A percentile compares a stretch with the other conserved stretches of the same genome.
These are phyloP conservation scores for Pagetopsis macropterus DNA, from an alignment of 2,797 vertebrate genomes.

Conservation along the genomic window DNA sequence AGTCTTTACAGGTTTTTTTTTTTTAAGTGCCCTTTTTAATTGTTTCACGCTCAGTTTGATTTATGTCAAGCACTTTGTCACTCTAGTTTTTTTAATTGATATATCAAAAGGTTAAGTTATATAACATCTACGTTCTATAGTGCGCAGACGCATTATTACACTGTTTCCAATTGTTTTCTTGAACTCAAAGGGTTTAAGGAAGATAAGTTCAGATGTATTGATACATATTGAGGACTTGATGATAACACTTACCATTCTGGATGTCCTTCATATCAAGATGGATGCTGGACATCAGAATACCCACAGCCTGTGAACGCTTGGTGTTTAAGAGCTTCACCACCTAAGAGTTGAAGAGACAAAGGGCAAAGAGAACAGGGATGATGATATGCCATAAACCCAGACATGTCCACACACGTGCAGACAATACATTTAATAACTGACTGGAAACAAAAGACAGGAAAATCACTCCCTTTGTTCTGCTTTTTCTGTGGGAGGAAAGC, in stretches of 20 bases:
- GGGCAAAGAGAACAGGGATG: conserved; percentile 16
- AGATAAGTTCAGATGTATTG: not conserved
- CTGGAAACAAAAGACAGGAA: conserved; percentile 28
- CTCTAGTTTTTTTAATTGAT: too few relatives aligned
- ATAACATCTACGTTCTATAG: not conserved
- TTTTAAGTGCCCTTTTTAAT: too few relatives aligned
- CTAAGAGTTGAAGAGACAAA: conserved; percentile 70
- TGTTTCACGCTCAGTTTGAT: too few relatives aligned
- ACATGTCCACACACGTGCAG: not conserved
- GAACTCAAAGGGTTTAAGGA: not conserved
- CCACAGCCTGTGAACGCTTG: conserved; percentile 98
- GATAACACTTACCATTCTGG: conserved; percentile 88
- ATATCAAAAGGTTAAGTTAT: too few relatives aligned
- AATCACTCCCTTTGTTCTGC: conserved; percentile 24
- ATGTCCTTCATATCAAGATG: conserved; percentile 99
- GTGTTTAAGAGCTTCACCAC: conserved; percentile 96
- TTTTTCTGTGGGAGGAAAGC: conserved; percentile 40
- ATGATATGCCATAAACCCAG: not conserved
- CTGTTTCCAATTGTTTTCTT: not conserved
- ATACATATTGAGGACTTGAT: not conserved
- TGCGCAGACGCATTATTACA: not conserved
- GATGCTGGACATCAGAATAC: conserved; percentile 99
- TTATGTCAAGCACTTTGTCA: too few relatives aligned
- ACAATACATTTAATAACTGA: conserved; percentile 15
- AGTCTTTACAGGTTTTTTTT: too few relatives aligned